phyloP scores from a whole-genome alignment of 2,113 vertebrate species.

The Thermophis baileyi region DNA sequence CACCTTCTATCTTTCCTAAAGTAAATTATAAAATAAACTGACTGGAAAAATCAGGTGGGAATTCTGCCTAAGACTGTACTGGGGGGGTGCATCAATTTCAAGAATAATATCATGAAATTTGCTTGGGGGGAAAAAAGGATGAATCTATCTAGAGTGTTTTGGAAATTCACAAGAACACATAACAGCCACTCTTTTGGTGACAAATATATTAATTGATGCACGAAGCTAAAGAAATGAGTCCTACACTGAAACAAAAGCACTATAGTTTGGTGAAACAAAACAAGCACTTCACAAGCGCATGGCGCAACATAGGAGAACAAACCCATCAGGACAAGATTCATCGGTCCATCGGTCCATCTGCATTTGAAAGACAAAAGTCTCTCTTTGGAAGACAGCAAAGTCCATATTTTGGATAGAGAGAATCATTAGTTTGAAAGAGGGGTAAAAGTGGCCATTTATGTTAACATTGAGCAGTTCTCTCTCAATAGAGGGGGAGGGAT shows the following conservation, averaged over 20 bases:
- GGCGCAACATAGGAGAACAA: not conserved
- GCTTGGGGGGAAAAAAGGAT: not conserved
- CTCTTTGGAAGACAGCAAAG: not conserved
- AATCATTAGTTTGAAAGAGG: not conserved
- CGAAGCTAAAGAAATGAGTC: not conserved
- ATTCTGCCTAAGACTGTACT: not conserved
- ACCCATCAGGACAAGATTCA: not conserved
- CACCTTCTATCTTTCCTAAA: slow-evolving; percentile 5
- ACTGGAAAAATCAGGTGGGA: slow-evolving; percentile 20
- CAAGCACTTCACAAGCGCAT: not conserved
- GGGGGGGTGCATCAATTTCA: not conserved
- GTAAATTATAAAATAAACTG: not conserved
- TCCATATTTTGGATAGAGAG: not conserved
- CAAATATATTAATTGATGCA: not conserved
- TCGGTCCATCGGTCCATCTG: too few species aligned
- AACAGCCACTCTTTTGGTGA: not conserved
- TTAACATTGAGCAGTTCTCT: not conserved
- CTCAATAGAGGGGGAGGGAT: not conserved
- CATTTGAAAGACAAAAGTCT: too few species aligned
- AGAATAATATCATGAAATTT: slow-evolving; percentile 10
- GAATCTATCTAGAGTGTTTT: not conserved
- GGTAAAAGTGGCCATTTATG: not conserved
- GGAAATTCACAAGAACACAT: not conserved
- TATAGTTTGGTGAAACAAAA: not conserved
- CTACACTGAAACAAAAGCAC: not conserved